Evolutionary conservation across 2,888 invertebrate species (phyloP).

Genomic region (Octodonta nipae): DNA sequence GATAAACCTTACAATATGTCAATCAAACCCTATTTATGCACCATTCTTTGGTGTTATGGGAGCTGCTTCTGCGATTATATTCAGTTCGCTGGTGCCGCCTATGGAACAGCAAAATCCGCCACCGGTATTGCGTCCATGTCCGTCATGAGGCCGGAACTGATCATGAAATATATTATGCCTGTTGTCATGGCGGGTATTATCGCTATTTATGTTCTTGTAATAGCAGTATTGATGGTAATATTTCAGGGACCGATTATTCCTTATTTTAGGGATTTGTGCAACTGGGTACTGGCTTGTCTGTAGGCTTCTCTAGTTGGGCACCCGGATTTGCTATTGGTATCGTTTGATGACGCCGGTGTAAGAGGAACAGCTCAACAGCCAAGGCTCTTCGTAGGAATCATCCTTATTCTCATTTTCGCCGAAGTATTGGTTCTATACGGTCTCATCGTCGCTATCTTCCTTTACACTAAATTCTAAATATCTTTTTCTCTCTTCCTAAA

Average conservation of each 20-base stretch:
- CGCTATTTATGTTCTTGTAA: slow-evolving; percentile 98
- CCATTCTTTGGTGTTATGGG: slow-evolving; percentile 99
- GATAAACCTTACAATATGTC: no score
- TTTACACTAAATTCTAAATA: slow-evolving; percentile 69
- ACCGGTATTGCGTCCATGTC: slow-evolving; percentile 99
- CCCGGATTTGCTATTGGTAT: slow-evolving; percentile 99
- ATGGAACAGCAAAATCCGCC: slow-evolving; percentile 99
- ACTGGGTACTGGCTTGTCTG: slow-evolving; percentile 91
- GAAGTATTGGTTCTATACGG: slow-evolving; percentile 99
- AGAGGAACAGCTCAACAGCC: slow-evolving; percentile 99
- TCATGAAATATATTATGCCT: slow-evolving; percentile 99
- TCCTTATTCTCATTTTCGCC: slow-evolving; percentile 99
- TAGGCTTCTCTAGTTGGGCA: slow-evolving; percentile 94
- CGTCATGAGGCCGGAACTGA: slow-evolving; percentile 98
- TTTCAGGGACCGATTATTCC: slow-evolving; percentile 38
- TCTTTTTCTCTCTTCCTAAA: background rate
- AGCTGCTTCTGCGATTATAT: slow-evolving; percentile 96
- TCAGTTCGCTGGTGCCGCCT: slow-evolving; percentile 99
- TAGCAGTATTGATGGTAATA: slow-evolving; percentile 92
- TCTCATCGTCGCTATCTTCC: slow-evolving; percentile 98
- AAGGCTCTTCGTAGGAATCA: slow-evolving; percentile 99
- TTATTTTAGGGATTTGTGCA: slow-evolving; percentile 86
- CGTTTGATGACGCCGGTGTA: slow-evolving; percentile 97
- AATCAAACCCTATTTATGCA: slow-evolving; percentile 84
- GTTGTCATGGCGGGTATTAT: slow-evolving; percentile 99